These are phyloP conservation scores for Dendrocincla fuliginosa DNA, from an alignment of 2,797 vertebrate species.

Conservation along the genomic window DNA sequence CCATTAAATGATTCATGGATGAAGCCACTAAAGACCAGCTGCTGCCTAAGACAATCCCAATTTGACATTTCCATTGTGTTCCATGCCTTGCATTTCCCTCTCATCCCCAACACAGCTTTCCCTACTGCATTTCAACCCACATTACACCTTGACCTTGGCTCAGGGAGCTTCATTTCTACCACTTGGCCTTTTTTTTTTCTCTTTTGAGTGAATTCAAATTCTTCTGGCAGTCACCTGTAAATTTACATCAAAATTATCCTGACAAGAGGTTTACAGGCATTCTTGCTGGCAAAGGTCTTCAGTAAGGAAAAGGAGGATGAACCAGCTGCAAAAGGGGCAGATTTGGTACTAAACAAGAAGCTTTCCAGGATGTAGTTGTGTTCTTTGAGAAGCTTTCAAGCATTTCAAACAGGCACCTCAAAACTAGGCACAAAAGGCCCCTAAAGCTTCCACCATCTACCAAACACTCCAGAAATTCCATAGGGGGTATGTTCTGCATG, in stretches of 20 bases:
- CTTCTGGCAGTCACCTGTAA: neutral
- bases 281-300: constrained; percentile 7
- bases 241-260: neutral
- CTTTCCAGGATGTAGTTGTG: constrained; percentile 31
- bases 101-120: neutral
- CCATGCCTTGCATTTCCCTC: neutral
- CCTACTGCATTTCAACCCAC: neutral
- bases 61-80: neutral
- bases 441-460: constrained; percentile 43
- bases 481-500: constrained; percentile 26
- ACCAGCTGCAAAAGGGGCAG: neutral
- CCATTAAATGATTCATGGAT: constrained; percentile 45
- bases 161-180: neutral
- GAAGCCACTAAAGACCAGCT: constrained; percentile 39
- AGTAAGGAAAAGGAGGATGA: neutral
- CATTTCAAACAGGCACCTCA: constrained; percentile 67
- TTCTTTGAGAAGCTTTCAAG: constrained; percentile 57
- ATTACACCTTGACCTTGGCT: neutral
- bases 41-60: constrained; percentile 8
- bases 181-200: no score
- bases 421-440: constrained; percentile 53
- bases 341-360: neutral
- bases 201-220: neutral
- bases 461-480: constrained; percentile 28
- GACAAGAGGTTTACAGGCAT: neutral